Evolutionary conservation across 2,888 invertebrate species (phyloP), one percentile per base, ranked within the genome.

Genomic region (Smittia aterrima): DNA sequence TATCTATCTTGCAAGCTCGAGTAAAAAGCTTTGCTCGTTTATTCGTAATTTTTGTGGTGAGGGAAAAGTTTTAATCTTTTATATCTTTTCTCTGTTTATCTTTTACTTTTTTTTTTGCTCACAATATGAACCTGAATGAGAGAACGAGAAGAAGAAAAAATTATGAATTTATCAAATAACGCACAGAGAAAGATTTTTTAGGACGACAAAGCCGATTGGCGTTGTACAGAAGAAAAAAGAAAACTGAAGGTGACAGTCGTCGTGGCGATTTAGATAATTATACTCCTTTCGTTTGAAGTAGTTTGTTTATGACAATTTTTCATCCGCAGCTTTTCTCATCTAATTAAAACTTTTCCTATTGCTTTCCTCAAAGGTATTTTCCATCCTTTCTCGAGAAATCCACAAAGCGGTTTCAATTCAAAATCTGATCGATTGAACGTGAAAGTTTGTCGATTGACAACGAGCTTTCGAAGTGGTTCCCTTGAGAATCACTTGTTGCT

Each of bases 401-500:
- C 32, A 3, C 1, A 47, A 47, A 47, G 47, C 11, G 7, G 16
- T 47, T 47, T 13, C 47, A 47, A n/a, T 47, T 47, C 11, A 47
- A 47, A 47, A 47, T 16, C 38, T 47, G 47, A 47, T 47, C 11
- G 47, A 47, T 47, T 47, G 11, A 16, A 2, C 3, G 32, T 9
- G 32, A 6, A 32, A 32, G 4, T 32, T 32, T 47, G 11, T 47
- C 16, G 16, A 13, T 16, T 47, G 47, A 13, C 4, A 38, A 38
- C 47, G 47, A 47, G 16, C 47, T 47, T 11, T 47, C 32, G 18
- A 32, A 32, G 7, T 32, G 32, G 38, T 66, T 66, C 18, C 27
- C 13, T 62, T 18, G 32, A 66, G 38, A 66, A 66, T 66, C 66
- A 66, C 66, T 66, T 66, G 66, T 66, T 66, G 66, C 66, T 32